Conservation (phyloP, 2,113 vertebrate species). For the Tamias sibiricus region DNA sequence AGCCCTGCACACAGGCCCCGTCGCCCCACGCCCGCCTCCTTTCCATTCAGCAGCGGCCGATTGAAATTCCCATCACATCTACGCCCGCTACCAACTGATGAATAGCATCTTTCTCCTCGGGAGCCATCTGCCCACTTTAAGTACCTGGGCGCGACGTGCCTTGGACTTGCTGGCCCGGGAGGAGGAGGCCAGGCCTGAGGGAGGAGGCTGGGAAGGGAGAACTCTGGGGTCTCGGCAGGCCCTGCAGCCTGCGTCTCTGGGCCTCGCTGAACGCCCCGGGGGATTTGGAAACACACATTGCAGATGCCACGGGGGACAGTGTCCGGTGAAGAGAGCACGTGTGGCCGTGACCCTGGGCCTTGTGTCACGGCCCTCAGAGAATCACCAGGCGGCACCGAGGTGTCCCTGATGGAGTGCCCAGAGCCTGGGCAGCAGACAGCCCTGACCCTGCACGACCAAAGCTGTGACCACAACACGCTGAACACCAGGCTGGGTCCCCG, state of each 20-base stretch:
- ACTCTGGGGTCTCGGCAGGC: not conserved
- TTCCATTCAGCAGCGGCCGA: constrained; percentile 70
- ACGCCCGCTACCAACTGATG: constrained; percentile 79
- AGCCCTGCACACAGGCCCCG: not conserved
- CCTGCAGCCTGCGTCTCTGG: not conserved
- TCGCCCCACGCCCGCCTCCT: not conserved
- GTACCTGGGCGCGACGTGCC: constrained; percentile 82
- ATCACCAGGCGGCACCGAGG: not conserved
- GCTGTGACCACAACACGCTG: too few species aligned
- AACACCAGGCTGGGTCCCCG: not conserved
- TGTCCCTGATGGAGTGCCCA: not conserved
- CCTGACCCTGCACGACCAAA: too few species aligned
- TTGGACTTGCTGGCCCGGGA: constrained; percentile 77
- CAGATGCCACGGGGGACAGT: not conserved
- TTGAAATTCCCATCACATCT: constrained; percentile 75
- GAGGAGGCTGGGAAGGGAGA: not conserved
- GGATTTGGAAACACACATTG: not conserved
- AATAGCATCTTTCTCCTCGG: constrained; percentile 68
- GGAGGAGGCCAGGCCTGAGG: constrained; percentile 1
- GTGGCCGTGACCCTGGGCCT: not conserved
- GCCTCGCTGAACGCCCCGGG: not conserved
- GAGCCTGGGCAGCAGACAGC: not conserved
- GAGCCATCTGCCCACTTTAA: constrained; percentile 83
- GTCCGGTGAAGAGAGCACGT: not conserved
- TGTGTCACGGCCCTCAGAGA: not conserved